Evolutionary conservation across 2,797 vertebrate genomes (phyloP).

Genomic region (Coregonus ussuriensis): DNA sequence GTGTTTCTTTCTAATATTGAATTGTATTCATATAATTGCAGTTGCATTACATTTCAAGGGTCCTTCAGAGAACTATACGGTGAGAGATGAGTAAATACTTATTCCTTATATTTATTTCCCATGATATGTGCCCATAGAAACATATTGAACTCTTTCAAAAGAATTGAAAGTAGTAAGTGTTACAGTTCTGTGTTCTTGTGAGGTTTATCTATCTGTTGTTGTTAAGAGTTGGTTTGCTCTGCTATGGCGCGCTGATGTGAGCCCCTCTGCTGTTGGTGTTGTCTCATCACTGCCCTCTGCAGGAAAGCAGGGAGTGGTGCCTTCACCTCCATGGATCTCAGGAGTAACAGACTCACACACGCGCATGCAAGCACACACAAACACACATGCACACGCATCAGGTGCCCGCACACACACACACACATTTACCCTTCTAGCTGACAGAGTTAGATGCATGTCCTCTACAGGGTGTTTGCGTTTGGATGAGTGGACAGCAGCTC

Average conservation of each 20-base stretch:
- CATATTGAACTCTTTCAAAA: too few species aligned
- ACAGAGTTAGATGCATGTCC: conserved; percentile 9
- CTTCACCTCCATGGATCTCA: background rate
- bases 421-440: conserved; percentile 5
- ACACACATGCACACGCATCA: conserved; percentile 12
- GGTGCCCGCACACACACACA: conserved; percentile 14
- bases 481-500: conserved; percentile 12
- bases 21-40: too few species aligned
- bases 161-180: background rate
- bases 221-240: conserved; percentile 25
- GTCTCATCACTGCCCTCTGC: conserved; percentile 62
- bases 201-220: background rate
- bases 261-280: conserved; percentile 34
- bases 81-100: too few species aligned
- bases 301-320: conserved; percentile 37
- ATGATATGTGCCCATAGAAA: background rate
- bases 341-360: too few species aligned
- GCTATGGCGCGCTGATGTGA: conserved; percentile 23
- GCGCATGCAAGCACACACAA: background rate
- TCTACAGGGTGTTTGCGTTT: conserved; percentile 10
- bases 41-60: too few species aligned
- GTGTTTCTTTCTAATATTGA: too few species aligned
- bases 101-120: too few species aligned
- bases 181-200: background rate
- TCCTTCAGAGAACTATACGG: too few species aligned